phyloP scores from a whole-genome alignment of 92 coral and sea anemone genomes.

The Diadumene lineata region DNA sequence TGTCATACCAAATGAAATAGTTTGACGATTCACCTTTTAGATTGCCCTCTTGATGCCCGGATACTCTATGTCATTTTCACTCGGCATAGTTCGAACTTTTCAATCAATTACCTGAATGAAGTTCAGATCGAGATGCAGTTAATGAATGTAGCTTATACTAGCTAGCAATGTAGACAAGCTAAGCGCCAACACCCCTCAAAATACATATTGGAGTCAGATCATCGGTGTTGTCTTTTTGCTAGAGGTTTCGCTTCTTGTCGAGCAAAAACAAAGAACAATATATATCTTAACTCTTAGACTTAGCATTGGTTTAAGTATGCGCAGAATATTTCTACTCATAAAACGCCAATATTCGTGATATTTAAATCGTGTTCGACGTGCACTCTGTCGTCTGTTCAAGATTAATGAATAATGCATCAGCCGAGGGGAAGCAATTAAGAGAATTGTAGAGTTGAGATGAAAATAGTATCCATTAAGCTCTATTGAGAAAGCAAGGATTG shows the following conservation, averaged over 20 bases:
- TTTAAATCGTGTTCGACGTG: not conserved
- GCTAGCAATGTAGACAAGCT: constrained; percentile 9
- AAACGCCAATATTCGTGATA: constrained; percentile 9
- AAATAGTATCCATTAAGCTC: not conserved
- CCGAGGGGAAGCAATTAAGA: constrained; percentile 10
- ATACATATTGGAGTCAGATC: not conserved
- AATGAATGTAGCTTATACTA: no score
- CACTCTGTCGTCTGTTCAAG: not conserved
- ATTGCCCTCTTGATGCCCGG: constrained; percentile 40
- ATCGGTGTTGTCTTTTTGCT: not conserved
- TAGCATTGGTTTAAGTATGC: not conserved
- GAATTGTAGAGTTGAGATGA: not conserved
- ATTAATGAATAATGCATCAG: constrained; percentile 5
- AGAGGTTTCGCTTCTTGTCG: not conserved
- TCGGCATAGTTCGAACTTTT: constrained; percentile 31
- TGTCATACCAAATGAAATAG: constrained; percentile 38
- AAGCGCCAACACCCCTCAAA: constrained; percentile 21
- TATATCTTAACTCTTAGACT: constrained; percentile 14
- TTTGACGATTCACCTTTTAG: constrained; percentile 31
- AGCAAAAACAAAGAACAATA: constrained; percentile 20
- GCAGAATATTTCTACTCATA: not conserved
- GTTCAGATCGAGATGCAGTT: constrained; percentile 17
- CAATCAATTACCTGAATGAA: constrained; percentile 34
- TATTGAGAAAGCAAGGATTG: not conserved
- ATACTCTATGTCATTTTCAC: constrained; percentile 41